Conservation (phyloP, 2,888 invertebrate genomes). For the Pegoplata infirma region DNA sequence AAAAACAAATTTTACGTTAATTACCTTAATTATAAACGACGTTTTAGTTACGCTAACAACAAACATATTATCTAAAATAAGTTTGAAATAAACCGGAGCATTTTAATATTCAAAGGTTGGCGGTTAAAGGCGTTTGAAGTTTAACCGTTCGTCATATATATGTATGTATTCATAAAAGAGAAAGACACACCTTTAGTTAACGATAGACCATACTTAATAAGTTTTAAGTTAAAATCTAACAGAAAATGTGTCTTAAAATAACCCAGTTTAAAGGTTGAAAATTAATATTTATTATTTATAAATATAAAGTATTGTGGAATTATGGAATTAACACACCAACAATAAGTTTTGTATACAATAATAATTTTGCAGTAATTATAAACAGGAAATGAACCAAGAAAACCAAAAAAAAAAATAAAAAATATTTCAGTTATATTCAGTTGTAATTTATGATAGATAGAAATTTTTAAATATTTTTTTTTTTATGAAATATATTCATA, state of each 20-base stretch:
- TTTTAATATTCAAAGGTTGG: slow-evolving; percentile 22
- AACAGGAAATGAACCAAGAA: slow-evolving; percentile 30
- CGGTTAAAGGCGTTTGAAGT: slow-evolving; percentile 49
- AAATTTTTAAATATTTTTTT: background rate
- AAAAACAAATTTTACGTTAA: slow-evolving; percentile 45
- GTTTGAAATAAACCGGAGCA: slow-evolving; percentile 1
- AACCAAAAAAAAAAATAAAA: too few relatives aligned
- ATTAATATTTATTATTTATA: slow-evolving; percentile 7
- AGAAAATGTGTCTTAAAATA: slow-evolving; percentile 8
- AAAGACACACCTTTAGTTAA: slow-evolving; percentile 55
- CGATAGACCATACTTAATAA: slow-evolving; percentile 8
- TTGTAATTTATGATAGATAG: background rate
- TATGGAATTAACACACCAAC: background rate
- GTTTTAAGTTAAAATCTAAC: too few relatives aligned
- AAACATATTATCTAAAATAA: background rate
- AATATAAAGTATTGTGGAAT: background rate
- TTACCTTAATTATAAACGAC: slow-evolving; percentile 62
- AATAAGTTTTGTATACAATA: background rate
- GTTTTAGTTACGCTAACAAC: slow-evolving; percentile 37
- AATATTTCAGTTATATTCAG: background rate
- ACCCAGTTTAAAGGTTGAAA: slow-evolving; percentile 9
- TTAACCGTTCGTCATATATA: background rate
- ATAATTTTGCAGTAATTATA: slow-evolving; percentile 25
- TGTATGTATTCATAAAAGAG: slow-evolving; percentile 2
- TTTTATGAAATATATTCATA: background rate